These are phyloP conservation scores for Athene noctua DNA, from an alignment of 2,113 vertebrate species.

Conservation along the genomic window DNA sequence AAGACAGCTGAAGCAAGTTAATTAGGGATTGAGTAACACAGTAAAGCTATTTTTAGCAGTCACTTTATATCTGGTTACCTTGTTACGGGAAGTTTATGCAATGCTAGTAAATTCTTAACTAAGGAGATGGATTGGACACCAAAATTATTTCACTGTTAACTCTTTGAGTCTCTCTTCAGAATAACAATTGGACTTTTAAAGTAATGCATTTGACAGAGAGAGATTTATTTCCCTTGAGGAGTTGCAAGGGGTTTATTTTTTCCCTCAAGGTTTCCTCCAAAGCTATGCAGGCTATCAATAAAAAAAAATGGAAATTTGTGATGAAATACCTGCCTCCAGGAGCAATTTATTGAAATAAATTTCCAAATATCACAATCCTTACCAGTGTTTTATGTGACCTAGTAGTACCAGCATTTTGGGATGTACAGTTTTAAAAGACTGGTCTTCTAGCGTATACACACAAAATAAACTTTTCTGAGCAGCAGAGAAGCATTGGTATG, in stretches of 20 bases:
- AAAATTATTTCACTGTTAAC: slow-evolving; percentile 18
- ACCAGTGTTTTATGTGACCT: not conserved
- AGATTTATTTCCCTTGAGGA: not conserved
- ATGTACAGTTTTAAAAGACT: not conserved
- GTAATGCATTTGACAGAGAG: not conserved
- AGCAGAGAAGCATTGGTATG: not conserved
- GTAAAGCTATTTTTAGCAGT: slow-evolving; percentile 63
- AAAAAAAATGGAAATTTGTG: not conserved
- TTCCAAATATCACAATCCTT: not conserved
- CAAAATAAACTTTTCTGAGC: not conserved
- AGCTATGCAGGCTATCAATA: not conserved
- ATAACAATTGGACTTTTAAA: not conserved
- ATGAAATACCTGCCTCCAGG: not conserved
- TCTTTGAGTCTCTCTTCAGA: not conserved
- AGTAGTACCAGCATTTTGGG: not conserved
- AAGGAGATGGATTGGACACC: not conserved
- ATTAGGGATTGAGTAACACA: slow-evolving; percentile 66
- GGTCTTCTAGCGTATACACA: not conserved
- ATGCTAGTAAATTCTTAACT: slow-evolving; percentile 44
- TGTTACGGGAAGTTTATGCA: slow-evolving; percentile 60
- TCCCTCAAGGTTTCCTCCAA: not conserved
- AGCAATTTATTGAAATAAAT: not conserved
- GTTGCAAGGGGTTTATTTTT: not conserved
- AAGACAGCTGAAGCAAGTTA: slow-evolving; percentile 67
- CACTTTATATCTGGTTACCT: slow-evolving; percentile 60